These are phyloP conservation scores for Lethrus apterus DNA, from an alignment of 1,140 invertebrate species.

Conservation along the genomic window DNA sequence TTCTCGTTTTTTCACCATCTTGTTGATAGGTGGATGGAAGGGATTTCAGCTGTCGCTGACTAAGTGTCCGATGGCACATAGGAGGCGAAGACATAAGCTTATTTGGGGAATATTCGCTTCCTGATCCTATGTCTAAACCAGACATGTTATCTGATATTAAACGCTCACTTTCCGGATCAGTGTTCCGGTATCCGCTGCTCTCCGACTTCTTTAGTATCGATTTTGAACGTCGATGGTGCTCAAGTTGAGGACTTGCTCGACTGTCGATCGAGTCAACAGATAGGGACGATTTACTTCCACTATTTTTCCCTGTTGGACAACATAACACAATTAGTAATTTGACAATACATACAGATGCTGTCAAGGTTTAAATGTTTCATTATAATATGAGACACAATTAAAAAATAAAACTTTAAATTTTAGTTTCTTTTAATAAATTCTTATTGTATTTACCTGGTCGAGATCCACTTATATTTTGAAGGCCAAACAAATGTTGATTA, in stretches of 20 bases:
- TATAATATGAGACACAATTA: neutral
- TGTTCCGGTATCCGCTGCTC: conserved; percentile 42
- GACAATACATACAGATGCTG: neutral
- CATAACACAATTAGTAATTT: conserved; percentile 1
- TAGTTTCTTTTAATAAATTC: neutral
- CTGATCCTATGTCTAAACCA: conserved; percentile 30
- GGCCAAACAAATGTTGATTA: conserved; percentile 67
- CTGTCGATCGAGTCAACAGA: conserved; percentile 65
- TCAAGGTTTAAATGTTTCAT: no score
- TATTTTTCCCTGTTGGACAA: conserved; percentile 46
- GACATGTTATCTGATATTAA: conserved; percentile 60
- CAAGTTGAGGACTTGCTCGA: conserved; percentile 52
- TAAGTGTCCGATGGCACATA: conserved; percentile 37
- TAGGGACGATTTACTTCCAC: conserved; percentile 59
- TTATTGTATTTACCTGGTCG: conserved; percentile 41
- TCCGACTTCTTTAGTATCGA: conserved; percentile 73
- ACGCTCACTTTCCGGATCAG: conserved; percentile 69
- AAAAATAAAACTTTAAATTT: neutral
- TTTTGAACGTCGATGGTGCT: conserved; percentile 59
- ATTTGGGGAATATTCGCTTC: conserved; percentile 42
- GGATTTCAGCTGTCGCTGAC: conserved; percentile 42
- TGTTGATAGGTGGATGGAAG: conserved; percentile 40
- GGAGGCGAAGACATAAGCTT: conserved; percentile 38
- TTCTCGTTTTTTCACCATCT: conserved; percentile 17
- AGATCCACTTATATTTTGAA: conserved; percentile 48